Conservation (phyloP, 2,113 vertebrate genomes). For the Peromyscus polionotus region DNA sequence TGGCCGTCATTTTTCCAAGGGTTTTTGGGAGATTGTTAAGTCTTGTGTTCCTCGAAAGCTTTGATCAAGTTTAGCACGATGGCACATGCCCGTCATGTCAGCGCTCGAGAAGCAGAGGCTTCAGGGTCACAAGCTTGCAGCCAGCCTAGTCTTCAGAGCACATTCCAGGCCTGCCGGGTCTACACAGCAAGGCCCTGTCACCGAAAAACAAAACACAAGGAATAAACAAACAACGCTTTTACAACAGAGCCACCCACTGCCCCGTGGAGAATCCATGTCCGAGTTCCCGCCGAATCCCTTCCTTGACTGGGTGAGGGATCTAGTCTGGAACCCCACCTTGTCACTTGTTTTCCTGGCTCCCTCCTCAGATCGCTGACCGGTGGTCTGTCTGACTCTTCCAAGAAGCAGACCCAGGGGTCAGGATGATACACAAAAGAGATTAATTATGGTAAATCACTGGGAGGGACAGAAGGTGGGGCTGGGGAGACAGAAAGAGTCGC, state of each 20-base stretch:
- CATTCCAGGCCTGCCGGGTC: neutral
- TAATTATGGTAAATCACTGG: rapidly evolving
- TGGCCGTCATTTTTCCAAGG: neutral
- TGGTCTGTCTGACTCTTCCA: neutral
- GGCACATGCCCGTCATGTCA: neutral
- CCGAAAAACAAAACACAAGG: neutral
- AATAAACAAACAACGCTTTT: neutral
- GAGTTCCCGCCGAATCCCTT: too few relatives aligned
- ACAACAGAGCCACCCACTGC: neutral
- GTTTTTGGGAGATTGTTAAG: neutral
- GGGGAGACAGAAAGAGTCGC: neutral
- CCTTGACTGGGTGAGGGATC: neutral
- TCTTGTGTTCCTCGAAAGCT: neutral
- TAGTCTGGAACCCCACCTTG: neutral
- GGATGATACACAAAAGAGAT: neutral
- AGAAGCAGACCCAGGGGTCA: neutral
- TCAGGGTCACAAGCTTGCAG: neutral
- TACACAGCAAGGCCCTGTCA: neutral
- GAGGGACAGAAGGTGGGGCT: rapidly evolving
- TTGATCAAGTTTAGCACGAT: neutral
- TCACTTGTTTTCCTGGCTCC: neutral
- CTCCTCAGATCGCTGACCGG: neutral
- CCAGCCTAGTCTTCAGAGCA: neutral
- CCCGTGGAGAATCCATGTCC: neutral
- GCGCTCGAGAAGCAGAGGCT: neutral